phyloP scores from a whole-genome alignment of 23 tunicate genomes.

The Trididemnum nubilum region DNA sequence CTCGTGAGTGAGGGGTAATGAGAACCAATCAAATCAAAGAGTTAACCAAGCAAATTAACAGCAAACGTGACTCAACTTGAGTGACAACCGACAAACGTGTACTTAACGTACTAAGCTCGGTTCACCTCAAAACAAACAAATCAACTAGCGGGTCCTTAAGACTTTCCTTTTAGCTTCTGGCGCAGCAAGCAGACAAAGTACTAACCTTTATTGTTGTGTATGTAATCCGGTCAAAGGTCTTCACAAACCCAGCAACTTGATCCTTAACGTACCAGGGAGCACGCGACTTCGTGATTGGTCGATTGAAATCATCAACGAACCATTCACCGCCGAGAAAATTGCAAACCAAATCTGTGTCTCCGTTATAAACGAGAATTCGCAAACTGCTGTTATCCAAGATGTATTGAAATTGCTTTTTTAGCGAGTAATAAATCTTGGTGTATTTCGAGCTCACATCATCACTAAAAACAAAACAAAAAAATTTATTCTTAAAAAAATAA shows the following conservation, averaged over 20 bases:
- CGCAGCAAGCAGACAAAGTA: too few relatives aligned
- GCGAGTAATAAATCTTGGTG: conserved; percentile 17
- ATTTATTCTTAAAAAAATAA: too few relatives aligned
- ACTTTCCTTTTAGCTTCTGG: too few relatives aligned
- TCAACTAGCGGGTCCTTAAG: too few relatives aligned
- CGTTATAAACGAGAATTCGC: conserved; percentile 64
- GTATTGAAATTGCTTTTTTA: conserved; percentile 39
- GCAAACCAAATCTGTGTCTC: conserved; percentile 91
- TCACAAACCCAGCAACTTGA: conserved; percentile 86
- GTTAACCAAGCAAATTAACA: too few relatives aligned
- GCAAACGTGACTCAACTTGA: too few relatives aligned
- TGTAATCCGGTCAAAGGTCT: conserved; percentile 36
- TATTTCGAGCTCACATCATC: conserved; percentile 7
- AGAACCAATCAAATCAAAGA: too few relatives aligned
- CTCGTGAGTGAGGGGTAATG: too few relatives aligned
- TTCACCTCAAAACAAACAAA: too few relatives aligned
- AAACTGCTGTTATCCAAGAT: conserved; percentile 28
- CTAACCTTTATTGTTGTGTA: conserved; percentile 85
- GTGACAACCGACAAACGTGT: too few relatives aligned
- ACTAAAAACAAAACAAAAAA: background rate
- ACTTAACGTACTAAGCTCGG: too few relatives aligned
- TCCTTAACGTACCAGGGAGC: conserved; percentile 75
- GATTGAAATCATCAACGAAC: conserved; percentile 58
- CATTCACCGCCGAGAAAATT: conserved; percentile 84
- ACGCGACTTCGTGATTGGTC: conserved; percentile 12